Conservation (phyloP, 2,797 vertebrate species). For the Enteromius radiatus region DNA sequence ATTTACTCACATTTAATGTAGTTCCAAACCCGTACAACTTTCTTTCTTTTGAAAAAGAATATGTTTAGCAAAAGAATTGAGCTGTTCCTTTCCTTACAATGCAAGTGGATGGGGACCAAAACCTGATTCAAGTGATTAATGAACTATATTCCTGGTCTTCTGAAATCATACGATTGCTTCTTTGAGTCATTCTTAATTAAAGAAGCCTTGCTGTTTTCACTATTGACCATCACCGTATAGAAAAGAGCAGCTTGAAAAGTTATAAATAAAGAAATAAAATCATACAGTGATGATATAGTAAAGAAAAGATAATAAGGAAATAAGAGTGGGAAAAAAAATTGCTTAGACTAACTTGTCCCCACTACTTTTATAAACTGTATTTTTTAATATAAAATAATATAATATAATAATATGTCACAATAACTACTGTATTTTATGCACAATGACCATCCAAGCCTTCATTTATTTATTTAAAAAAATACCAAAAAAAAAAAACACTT, state of each 20-base stretch:
- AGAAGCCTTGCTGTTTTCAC: not conserved
- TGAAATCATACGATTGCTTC: not conserved
- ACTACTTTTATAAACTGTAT: not conserved
- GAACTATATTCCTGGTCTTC: not conserved
- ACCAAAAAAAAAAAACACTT: not conserved
- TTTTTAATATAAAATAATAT: no score
- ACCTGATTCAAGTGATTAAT: not conserved
- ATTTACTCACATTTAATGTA: not conserved
- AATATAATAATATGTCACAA: not conserved
- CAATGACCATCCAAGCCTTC: not conserved
- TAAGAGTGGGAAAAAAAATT: not conserved
- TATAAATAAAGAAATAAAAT: not conserved
- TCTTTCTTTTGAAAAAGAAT: not conserved
- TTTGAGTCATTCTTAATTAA: not conserved
- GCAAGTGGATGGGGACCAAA: not conserved
- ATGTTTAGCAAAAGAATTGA: not conserved
- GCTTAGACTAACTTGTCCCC: not conserved
- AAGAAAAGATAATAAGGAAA: not conserved
- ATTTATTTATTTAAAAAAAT: not conserved
- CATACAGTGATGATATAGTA: not conserved
- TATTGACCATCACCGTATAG: not conserved
- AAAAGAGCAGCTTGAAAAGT: not conserved
- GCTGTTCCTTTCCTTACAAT: not conserved
- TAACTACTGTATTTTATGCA: not conserved
- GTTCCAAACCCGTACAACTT: not conserved